phyloP scores from a whole-genome alignment of 2,888 invertebrate species.

The Salticus scenicus region DNA sequence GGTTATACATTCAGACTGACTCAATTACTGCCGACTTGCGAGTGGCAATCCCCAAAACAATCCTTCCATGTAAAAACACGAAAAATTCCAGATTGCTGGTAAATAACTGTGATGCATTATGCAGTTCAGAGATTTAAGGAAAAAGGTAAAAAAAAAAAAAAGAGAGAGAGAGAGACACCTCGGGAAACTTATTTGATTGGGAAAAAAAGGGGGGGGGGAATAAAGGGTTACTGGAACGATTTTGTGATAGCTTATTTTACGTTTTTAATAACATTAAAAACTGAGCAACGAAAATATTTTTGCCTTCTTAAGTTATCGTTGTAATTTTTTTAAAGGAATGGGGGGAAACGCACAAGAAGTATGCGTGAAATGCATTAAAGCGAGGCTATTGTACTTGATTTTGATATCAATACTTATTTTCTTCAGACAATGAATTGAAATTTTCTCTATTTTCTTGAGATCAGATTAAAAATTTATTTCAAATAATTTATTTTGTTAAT shows the following conservation, averaged over 20 bases:
- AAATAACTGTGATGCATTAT: too few species aligned
- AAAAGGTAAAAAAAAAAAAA: too few species aligned
- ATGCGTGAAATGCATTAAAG: not conserved
- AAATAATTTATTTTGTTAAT: not conserved
- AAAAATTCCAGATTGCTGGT: too few species aligned
- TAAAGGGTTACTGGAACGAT: not conserved
- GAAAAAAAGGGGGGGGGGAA: too few species aligned
- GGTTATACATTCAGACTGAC: too few species aligned
- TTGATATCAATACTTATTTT: not conserved
- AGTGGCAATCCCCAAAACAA: too few species aligned
- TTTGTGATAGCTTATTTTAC: not conserved
- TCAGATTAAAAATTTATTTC: conserved; percentile 1
- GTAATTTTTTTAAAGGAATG: not conserved
- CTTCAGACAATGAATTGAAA: not conserved
- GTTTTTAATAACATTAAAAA: not conserved
- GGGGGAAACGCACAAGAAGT: conserved; percentile 38
- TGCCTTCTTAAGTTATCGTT: conserved; percentile 9
- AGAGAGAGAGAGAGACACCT: too few species aligned
- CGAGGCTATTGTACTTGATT: not conserved
- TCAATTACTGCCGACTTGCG: too few species aligned
- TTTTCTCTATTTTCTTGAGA: not conserved
- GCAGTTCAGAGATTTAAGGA: too few species aligned
- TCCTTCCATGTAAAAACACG: too few species aligned
- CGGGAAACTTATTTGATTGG: too few species aligned
- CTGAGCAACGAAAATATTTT: conserved; percentile 39